phyloP scores from a whole-genome alignment of 2,113 vertebrate genomes.

The Macheiramphus alcinus region DNA sequence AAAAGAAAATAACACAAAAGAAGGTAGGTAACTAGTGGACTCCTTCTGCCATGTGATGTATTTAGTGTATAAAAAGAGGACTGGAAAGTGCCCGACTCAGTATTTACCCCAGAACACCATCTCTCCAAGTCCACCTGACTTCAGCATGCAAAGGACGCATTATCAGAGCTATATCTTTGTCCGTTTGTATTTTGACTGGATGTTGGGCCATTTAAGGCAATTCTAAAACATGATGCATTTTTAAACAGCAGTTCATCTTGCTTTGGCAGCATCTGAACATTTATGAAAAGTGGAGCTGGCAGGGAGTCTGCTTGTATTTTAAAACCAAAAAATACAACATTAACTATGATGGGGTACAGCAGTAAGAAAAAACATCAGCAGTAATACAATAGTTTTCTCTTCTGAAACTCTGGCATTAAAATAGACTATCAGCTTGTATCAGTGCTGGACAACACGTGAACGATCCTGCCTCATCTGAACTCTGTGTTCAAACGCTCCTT shows the following conservation, averaged over 20 bases:
- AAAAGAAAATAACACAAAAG: not conserved
- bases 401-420: not conserved
- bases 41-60: not conserved
- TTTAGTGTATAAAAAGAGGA: not conserved
- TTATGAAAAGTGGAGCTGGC: not conserved
- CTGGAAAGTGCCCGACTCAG: not conserved
- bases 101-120: not conserved
- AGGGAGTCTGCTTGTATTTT: not conserved
- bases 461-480: not conserved
- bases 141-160: not conserved
- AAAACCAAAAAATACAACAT: not conserved
- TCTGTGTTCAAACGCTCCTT: not conserved
- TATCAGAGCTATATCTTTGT: not conserved
- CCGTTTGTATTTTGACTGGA: not conserved
- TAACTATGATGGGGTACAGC: not conserved
- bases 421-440: not conserved
- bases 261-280: constrained; percentile 9
- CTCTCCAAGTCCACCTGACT: not conserved
- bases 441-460: not conserved
- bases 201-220: constrained; percentile 24
- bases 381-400: not conserved
- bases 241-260: not conserved
- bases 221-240: not conserved
- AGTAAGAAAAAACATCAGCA: not conserved
- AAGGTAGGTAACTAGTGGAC: not conserved